Conservation (phyloP, 1,140 invertebrate genomes). For the Drosophila ercepeae region DNA sequence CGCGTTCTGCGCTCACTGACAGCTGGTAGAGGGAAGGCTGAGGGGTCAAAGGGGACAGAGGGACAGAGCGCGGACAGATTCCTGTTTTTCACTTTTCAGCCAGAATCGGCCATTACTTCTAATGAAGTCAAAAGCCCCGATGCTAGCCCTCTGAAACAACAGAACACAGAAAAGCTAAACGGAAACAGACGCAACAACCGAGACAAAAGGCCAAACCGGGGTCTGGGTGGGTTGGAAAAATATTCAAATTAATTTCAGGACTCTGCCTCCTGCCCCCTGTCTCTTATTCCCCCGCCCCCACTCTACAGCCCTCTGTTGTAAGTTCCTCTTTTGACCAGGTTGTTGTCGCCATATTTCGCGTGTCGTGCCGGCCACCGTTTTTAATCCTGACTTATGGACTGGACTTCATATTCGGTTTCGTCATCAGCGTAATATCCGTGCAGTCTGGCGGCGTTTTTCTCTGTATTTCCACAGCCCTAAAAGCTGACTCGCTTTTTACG, state of each 20-base stretch:
- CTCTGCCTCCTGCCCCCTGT: not conserved
- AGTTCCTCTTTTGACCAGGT: slow-evolving; percentile 47
- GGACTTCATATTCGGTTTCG: slow-evolving; percentile 59
- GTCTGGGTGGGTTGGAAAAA: slow-evolving; percentile 43
- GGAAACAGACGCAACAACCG: slow-evolving; percentile 35
- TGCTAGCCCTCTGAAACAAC: slow-evolving; percentile 13
- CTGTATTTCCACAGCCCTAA: slow-evolving; percentile 43
- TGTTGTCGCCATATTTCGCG: slow-evolving; percentile 67
- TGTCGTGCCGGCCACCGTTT: slow-evolving; percentile 48
- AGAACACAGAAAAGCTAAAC: slow-evolving; percentile 4
- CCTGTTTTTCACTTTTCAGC: slow-evolving; percentile 56
- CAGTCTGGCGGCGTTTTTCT: slow-evolving; percentile 23
- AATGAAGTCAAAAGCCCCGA: slow-evolving; percentile 60
- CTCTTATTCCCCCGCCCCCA: not conserved
- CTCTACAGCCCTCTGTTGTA: slow-evolving; percentile 12
- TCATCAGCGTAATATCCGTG: slow-evolving; percentile 57
- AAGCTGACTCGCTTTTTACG: slow-evolving; percentile 53
- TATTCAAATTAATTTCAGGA: slow-evolving; percentile 78
- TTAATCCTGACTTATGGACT: slow-evolving; percentile 79
- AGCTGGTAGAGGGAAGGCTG: slow-evolving; percentile 2
- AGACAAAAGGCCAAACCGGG: slow-evolving; percentile 30
- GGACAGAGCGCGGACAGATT: slow-evolving; percentile 19
- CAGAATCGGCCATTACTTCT: slow-evolving; percentile 68
- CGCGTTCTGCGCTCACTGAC: slow-evolving; percentile 14
- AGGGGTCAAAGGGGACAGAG: no score